Evolutionary conservation across 2,113 vertebrate species (phyloP).

Genomic region (Mellivora capensis): DNA sequence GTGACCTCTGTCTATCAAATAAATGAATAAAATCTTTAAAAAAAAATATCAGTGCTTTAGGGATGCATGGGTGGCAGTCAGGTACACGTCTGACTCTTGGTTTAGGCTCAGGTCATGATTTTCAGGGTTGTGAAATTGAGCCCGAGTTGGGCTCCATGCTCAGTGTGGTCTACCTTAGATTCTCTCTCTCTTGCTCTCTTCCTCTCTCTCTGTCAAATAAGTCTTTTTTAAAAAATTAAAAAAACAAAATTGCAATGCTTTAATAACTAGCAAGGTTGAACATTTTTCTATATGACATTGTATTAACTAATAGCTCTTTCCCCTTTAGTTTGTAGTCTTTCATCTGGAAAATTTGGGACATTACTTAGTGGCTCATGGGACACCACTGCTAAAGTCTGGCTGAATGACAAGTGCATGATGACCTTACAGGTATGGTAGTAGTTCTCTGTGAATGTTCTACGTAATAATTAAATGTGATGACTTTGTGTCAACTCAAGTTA

Average conservation of each 20-base stretch:
- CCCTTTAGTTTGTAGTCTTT: constrained; percentile 92
- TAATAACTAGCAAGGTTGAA: background rate
- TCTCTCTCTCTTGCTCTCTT: background rate
- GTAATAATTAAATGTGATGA: background rate
- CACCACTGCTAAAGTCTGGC: constrained; percentile 96
- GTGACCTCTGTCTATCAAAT: no score
- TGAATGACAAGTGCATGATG: constrained; percentile 99
- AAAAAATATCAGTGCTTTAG: background rate
- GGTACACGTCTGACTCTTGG: background rate
- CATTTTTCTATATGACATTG: background rate
- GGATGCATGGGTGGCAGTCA: background rate
- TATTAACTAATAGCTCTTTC: constrained; percentile 38
- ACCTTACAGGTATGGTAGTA: constrained; percentile 91
- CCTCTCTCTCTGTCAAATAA: background rate
- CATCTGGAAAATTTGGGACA: constrained; percentile 96
- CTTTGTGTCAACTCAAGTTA: constrained; percentile 32
- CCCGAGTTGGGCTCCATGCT: background rate
- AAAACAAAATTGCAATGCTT: background rate
- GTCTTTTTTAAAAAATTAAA: background rate
- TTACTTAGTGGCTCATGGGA: constrained; percentile 99
- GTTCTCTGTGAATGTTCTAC: constrained; percentile 23
- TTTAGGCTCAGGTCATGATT: background rate
- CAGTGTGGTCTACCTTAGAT: background rate
- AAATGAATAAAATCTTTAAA: no score
- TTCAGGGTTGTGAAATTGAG: background rate